These are phyloP conservation scores for Thymelicus lineola DNA, from an alignment of 2,888 invertebrate genomes.

Conservation along the genomic window DNA sequence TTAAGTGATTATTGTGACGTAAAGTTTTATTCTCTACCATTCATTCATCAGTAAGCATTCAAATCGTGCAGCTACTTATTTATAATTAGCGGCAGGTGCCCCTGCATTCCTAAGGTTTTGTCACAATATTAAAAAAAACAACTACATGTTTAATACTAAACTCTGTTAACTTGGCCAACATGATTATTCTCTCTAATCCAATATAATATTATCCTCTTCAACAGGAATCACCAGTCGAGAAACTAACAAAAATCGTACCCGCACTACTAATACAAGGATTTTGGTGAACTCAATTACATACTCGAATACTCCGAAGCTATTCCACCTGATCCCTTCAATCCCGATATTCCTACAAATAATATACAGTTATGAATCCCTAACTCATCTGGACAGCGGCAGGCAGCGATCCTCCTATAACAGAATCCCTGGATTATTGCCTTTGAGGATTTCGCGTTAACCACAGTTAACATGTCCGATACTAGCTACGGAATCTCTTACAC, in stretches of 20 bases:
- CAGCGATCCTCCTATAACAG: conserved; percentile 11
- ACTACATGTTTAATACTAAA: too few species aligned
- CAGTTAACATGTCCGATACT: background rate
- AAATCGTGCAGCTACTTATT: too few species aligned
- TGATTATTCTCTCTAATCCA: too few species aligned
- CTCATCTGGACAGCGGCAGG: background rate
- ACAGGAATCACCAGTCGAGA: background rate
- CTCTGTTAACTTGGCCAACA: too few species aligned
- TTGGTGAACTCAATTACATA: conserved; percentile 12
- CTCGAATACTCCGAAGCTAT: background rate
- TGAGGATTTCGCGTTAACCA: conserved; percentile 4
- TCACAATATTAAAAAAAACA: too few species aligned
- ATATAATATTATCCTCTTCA: background rate
- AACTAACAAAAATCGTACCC: background rate
- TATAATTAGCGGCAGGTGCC: too few species aligned
- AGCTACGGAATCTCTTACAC: too few species aligned
- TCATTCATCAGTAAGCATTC: too few species aligned
- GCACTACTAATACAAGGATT: background rate
- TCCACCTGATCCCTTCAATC: conserved; percentile 6
- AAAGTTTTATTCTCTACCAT: too few species aligned
- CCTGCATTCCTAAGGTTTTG: too few species aligned
- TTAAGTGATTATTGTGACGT: too few species aligned
- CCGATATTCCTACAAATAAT: conserved; percentile 15
- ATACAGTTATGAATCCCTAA: conserved; percentile 5
- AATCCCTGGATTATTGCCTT: conserved; percentile 8